Base-by-base conservation (phyloP, 2,888 invertebrate species). In the Caenorhabditis parvicauda region DNA sequence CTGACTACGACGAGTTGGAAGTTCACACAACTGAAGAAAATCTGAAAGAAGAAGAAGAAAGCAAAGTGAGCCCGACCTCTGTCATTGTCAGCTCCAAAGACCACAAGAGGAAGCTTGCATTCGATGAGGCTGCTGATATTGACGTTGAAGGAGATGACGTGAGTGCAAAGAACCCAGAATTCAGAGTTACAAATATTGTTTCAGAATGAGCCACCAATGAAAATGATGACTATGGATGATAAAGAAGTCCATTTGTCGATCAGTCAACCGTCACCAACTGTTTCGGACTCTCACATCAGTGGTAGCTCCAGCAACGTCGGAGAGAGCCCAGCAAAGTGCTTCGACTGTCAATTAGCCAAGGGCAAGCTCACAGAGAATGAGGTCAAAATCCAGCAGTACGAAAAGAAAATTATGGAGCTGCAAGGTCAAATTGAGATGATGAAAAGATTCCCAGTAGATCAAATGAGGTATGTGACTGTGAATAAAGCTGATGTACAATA, bases 251-350 rank as follows among this genome's bases (percentile, higher is more conserved):
- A 64, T 29, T 56, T 66, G 19, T 51, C 59, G 21, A 66, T 59
- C 19, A 65, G 67, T 39, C 75, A 73, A 48, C 70, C 62, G 7
- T 74, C 74, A 12, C 76, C 77, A 4, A 74, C 72, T 3, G 76
- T 68, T 19, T 74, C 74, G 47, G 75, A 76, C 58, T 74, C 77
- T 21, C 77, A 76, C 52, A 75, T 73, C 25, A 67, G 66, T 47
- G 71, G 74, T 42, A 67, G 68, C 29, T 71, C 66, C 12, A 69
- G 68, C 27, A 67, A 71, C 38, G 61, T 54, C 1, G 64, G 68
- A 2, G 64, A 63, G 37, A 59, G 59, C 39, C 53, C 59, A 27
- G 48, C 52, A 22, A 68, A 70, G 45, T 74, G 74, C 54, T 74
- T 64, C 45, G 71, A 72, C 22, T 74, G 72, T 37, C 70, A 70